Conservation (phyloP, 2,113 vertebrate genomes). For the Neogale vison region DNA sequence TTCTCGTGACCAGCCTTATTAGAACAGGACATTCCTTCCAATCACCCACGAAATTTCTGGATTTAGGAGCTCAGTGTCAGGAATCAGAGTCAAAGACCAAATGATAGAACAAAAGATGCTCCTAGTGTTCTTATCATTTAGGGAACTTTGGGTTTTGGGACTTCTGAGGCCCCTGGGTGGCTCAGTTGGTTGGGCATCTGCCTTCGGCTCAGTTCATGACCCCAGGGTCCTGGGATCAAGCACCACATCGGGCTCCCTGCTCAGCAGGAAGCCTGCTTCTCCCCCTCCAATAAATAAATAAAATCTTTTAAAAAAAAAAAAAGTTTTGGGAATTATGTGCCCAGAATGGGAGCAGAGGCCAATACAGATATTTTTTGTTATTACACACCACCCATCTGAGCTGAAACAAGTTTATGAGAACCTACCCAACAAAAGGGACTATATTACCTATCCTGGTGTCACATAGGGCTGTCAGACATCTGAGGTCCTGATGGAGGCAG, state of each 20-base stretch:
- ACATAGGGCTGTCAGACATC: neutral
- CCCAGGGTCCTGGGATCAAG: no score
- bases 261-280: no score
- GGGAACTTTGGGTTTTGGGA: neutral
- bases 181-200: no score
- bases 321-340: neutral
- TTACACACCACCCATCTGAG: neutral
- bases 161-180: neutral
- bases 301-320: no score
- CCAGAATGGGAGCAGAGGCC: neutral
- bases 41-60: neutral
- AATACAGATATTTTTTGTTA: neutral
- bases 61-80: neutral
- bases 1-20: neutral
- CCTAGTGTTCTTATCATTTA: neutral
- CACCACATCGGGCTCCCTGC: no score
- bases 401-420: neutral
- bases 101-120: neutral
- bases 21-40: neutral
- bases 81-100: conserved; percentile 6
- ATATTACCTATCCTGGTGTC: conserved; percentile 16
- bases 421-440: neutral
- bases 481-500: neutral
- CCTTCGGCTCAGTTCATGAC: no score
- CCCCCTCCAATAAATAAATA: no score